phyloP scores from a whole-genome alignment of 1,140 invertebrate genomes.

The Mylabris phalerata region DNA sequence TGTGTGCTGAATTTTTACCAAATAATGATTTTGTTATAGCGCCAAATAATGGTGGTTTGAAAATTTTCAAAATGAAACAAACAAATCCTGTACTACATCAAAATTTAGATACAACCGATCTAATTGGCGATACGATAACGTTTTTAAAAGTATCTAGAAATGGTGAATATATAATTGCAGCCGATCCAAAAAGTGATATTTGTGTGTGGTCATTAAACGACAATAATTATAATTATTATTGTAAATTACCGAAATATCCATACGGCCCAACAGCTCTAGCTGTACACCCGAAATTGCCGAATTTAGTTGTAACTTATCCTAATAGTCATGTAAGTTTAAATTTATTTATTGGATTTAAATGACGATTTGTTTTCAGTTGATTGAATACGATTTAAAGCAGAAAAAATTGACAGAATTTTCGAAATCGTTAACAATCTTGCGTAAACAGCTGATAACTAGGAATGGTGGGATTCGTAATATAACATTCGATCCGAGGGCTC shows the following conservation, averaged over 20 bases:
- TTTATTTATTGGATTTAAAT: conserved; percentile 10
- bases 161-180: conserved; percentile 54
- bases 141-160: conserved; percentile 50
- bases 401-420: conserved; percentile 52
- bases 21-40: conserved; percentile 31
- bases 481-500: conserved; percentile 49
- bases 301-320: conserved; percentile 60
- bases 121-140: conserved; percentile 45
- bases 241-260: conserved; percentile 57
- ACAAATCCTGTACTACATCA: conserved; percentile 20
- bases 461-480: conserved; percentile 50
- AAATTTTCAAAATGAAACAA: conserved; percentile 28
- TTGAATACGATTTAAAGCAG: conserved; percentile 59
- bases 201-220: conserved; percentile 50
- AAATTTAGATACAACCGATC: conserved; percentile 36
- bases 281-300: conserved; percentile 49
- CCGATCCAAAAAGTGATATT: conserved; percentile 53
- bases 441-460: conserved; percentile 43
- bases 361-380: conserved; percentile 46
- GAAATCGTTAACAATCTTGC: conserved; percentile 45
- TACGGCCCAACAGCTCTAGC: conserved; percentile 58
- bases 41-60: conserved; percentile 24
- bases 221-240: conserved; percentile 45
- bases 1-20: conserved; percentile 29
- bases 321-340: conserved; percentile 57